Base-by-base conservation (phyloP, 1,140 invertebrate species). In the Cyrtorhinus lividipennis region DNA sequence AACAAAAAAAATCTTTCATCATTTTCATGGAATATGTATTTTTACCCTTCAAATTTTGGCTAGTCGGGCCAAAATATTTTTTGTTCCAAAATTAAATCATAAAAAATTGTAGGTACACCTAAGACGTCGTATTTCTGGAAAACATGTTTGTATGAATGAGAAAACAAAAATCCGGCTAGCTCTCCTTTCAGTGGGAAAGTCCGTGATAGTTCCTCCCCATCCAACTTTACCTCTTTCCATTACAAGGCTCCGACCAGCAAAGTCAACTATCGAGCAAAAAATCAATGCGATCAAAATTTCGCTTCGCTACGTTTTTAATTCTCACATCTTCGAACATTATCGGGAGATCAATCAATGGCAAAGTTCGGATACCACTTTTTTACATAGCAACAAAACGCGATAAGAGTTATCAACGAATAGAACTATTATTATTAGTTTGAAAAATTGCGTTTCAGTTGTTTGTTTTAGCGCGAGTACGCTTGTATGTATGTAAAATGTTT, bases 321-420 rank as follows among this genome's bases (percentile, higher is more conserved):
- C n/a, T n/a, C n/a, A n/a, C n/a, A n/a, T n/a, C n/a, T n/a, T n/a
- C n/a, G n/a, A n/a, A n/a, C n/a, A n/a, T n/a, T n/a, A n/a, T n/a
- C n/a, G n/a, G n/a, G n/a, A n/a, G n/a, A n/a, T n/a, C n/a, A n/a
- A n/a, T n/a, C n/a, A n/a, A n/a, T n/a, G n/a, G n/a, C n/a, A n/a
- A n/a, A n/a, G n/a, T n/a, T n/a, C n/a, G n/a, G n/a, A n/a, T n/a
- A n/a, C n/a, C n/a, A n/a, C n/a, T n/a, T n/a, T n/a, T n/a, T n/a
- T n/a, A n/a, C n/a, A n/a, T n/a, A n/a, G n/a, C n/a, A n/a, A n/a
- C n/a, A n/a, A n/a, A n/a, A n/a, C n/a, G n/a, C n/a, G n/a, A n/a
- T n/a, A n/a, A n/a, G n/a, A 45, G 15, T 45, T 61, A 44, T 61
- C 60, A 61, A 30, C 60, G 38, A 61, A 61, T 60, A 60, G 30